Percentiles rank a stretch among this genome's conserved stretches.
Conservation (phyloP, 92 coral and sea anemone genomes). For the Bergia sp. region DNA sequence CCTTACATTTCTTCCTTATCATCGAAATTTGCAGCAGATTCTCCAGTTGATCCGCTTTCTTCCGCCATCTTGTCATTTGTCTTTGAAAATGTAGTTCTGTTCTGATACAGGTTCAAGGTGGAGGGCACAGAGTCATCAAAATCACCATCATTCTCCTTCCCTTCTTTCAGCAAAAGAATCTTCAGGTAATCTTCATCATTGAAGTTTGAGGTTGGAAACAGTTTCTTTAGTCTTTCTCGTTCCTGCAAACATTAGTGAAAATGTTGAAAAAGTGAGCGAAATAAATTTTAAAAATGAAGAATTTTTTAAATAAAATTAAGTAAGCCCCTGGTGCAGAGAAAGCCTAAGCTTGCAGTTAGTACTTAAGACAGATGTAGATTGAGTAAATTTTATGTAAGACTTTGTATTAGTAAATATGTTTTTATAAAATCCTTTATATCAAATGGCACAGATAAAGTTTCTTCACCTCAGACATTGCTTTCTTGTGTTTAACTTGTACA, state of each 20-base stretch:
- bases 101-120: slow-evolving; percentile 24
- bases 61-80: not conserved
- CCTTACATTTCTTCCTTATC: not conserved
- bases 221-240: slow-evolving; percentile 18
- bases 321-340: too few species aligned
- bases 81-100: not conserved
- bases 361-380: too few species aligned
- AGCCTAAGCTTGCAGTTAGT: too few species aligned
- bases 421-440: too few species aligned
- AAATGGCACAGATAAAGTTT: too few species aligned
- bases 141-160: not conserved
- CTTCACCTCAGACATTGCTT: too few species aligned
- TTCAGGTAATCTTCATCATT: slow-evolving; percentile 33
- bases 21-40: not conserved
- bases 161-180: slow-evolving; percentile 15
- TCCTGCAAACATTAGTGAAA: slow-evolving; percentile 3
- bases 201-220: slow-evolving; percentile 31
- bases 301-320: too few species aligned
- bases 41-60: not conserved
- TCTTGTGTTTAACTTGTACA: too few species aligned
- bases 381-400: too few species aligned
- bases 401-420: too few species aligned
- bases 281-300: too few species aligned
- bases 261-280: not conserved
- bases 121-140: slow-evolving; percentile 24